phyloP scores from a whole-genome alignment of 2,888 invertebrate species.

The Ariolimax columbianus region DNA sequence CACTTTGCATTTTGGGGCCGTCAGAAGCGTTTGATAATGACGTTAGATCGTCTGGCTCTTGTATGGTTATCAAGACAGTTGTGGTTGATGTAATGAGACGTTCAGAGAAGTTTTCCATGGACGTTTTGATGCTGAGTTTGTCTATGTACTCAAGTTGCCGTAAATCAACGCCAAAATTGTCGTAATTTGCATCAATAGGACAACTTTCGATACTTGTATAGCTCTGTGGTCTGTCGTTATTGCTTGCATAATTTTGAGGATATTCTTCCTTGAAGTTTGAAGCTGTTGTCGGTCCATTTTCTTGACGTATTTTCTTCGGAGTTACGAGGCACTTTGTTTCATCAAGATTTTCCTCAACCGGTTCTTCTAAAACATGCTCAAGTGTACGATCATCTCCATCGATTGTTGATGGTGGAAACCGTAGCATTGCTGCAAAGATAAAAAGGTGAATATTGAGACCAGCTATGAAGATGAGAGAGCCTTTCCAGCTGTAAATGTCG shows the following conservation, averaged over 20 bases:
- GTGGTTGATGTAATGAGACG: background rate
- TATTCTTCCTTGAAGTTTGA: background rate
- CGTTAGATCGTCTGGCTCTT: background rate
- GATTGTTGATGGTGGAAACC: slow-evolving; percentile 47
- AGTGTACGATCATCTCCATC: background rate
- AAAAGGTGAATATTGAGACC: slow-evolving; percentile 69
- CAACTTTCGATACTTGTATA: slow-evolving; percentile 20
- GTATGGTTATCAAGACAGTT: slow-evolving; percentile 6
- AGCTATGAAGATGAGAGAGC: slow-evolving; percentile 67
- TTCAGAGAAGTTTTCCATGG: slow-evolving; percentile 13
- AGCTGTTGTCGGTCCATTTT: background rate
- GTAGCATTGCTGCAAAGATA: slow-evolving; percentile 64
- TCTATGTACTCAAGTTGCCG: slow-evolving; percentile 34
- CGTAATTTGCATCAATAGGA: slow-evolving; percentile 28
- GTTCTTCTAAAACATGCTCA: background rate
- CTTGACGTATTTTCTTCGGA: slow-evolving; percentile 8
- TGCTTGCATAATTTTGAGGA: background rate
- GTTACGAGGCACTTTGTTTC: slow-evolving; percentile 37
- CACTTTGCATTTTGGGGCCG: background rate
- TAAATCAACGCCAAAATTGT: slow-evolving; percentile 43
- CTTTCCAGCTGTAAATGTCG: slow-evolving; percentile 70
- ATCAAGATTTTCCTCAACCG: background rate
- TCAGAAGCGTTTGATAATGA: background rate
- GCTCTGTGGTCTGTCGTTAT: slow-evolving; percentile 13
- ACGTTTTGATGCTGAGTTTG: slow-evolving; percentile 29